These are phyloP conservation scores for Apodemia hepburni DNA, from an alignment of 2,888 invertebrate genomes.

Conservation along the genomic window DNA sequence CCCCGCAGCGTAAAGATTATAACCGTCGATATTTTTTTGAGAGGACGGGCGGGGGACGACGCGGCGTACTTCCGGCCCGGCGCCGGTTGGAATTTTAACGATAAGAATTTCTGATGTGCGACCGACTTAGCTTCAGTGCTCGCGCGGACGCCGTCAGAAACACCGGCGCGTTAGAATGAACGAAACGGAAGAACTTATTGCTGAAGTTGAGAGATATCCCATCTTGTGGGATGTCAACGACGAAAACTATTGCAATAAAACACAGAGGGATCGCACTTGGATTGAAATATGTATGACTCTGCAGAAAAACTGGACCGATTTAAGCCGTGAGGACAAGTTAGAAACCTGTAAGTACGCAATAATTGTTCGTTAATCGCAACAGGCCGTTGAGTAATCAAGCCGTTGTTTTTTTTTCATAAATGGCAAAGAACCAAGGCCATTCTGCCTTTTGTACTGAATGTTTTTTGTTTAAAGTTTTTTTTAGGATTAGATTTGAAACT, in stretches of 20 bases:
- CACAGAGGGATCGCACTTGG: constrained; percentile 8
- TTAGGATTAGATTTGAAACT: not conserved
- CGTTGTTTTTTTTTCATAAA: constrained; percentile 6
- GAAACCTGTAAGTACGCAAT: constrained; percentile 8
- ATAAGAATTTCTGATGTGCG: constrained; percentile 14
- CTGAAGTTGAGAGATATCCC: constrained; percentile 11
- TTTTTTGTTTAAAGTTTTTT: not conserved
- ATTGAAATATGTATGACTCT: constrained; percentile 6
- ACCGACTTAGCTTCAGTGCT: constrained; percentile 16
- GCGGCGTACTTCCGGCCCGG: constrained; percentile 3
- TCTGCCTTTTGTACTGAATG: not conserved
- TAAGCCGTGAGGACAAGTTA: constrained; percentile 1
- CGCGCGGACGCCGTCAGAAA: constrained; percentile 21
- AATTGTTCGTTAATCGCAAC: constrained; percentile 6
- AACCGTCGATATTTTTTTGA: constrained; percentile 13
- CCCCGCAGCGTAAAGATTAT: constrained; percentile 13
- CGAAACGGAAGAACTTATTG: constrained; percentile 8
- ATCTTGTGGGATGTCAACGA: constrained; percentile 11
- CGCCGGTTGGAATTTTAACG: constrained; percentile 11
- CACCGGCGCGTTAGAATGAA: constrained; percentile 19
- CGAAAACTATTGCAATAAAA: constrained; percentile 12
- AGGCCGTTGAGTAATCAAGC: not conserved
- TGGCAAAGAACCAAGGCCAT: not conserved
- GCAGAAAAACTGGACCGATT: not conserved
- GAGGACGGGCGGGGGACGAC: not conserved